These are phyloP conservation scores for Trachythela sp. DNA, from an alignment of 64 coral and sea anemone species.

Conservation along the genomic window DNA sequence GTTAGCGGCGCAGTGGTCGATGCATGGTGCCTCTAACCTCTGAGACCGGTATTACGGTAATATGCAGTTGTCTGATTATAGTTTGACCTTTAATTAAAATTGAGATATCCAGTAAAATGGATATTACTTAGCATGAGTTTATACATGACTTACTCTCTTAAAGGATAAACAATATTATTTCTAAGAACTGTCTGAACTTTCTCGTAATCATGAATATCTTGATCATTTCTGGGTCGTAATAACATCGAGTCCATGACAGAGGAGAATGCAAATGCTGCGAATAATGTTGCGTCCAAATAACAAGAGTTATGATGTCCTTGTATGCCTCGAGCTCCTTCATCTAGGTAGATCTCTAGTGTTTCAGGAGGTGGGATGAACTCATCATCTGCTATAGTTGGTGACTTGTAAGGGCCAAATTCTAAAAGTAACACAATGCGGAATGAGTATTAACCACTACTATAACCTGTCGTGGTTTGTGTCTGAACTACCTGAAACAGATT, in stretches of 20 bases:
- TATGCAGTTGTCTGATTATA: too few relatives aligned
- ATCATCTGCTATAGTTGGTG: conserved; percentile 37
- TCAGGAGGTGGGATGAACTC: conserved; percentile 40
- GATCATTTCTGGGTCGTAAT: conserved; percentile 21
- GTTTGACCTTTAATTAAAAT: too few relatives aligned
- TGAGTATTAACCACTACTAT: too few relatives aligned
- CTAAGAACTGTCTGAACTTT: conserved; percentile 76
- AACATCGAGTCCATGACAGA: conserved; percentile 82
- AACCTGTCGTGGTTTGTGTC: too few relatives aligned
- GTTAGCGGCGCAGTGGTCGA: too few relatives aligned
- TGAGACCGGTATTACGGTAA: too few relatives aligned
- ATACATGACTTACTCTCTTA: conserved; percentile 57
- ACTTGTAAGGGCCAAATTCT: conserved; percentile 73
- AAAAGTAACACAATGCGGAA: background rate
- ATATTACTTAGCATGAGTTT: background rate
- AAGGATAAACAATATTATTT: conserved; percentile 76
- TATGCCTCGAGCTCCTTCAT: conserved; percentile 65
- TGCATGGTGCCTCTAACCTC: too few relatives aligned
- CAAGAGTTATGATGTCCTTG: conserved; percentile 97
- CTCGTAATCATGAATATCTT: conserved; percentile 75
- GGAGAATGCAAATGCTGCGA: conserved; percentile 73
- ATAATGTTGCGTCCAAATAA: conserved; percentile 89
- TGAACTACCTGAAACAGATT: too few relatives aligned
- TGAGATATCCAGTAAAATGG: too few relatives aligned
- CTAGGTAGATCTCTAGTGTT: background rate